Evolutionary conservation across 1,140 invertebrate genomes (phyloP).

Genomic region (Pinna nobilis): DNA sequence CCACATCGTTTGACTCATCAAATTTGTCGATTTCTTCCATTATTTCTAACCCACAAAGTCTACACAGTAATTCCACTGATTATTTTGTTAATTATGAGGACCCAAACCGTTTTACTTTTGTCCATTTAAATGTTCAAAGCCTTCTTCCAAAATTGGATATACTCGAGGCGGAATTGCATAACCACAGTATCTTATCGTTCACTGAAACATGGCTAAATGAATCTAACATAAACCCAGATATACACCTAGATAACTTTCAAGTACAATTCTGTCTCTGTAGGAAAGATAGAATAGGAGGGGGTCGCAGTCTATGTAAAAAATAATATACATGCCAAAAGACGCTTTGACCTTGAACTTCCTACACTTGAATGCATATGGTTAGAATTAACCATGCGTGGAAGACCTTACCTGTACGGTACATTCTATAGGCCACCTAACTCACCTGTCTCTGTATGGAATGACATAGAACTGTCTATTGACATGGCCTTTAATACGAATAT

Average conservation of each 20-base stretch:
- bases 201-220: slow-evolving; percentile 11
- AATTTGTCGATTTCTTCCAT: slow-evolving; percentile 61
- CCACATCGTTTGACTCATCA: too few relatives aligned
- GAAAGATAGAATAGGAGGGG: slow-evolving; percentile 11
- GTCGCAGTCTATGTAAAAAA: slow-evolving; percentile 20
- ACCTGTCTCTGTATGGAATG: slow-evolving; percentile 2
- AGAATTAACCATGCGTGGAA: not conserved
- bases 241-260: not conserved
- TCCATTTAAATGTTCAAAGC: not conserved
- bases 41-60: slow-evolving; percentile 61
- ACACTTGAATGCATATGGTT: slow-evolving; percentile 22
- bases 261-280: not conserved
- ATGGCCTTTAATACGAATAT: not conserved
- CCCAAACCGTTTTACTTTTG: too few relatives aligned
- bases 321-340: not conserved
- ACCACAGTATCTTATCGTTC: not conserved
- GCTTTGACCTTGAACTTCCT: slow-evolving; percentile 6
- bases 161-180: not conserved
- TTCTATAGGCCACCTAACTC: slow-evolving; percentile 31
- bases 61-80: slow-evolving; percentile 70
- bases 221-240: not conserved
- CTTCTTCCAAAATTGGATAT: not conserved
- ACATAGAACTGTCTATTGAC: slow-evolving; percentile 14
- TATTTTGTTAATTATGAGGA: slow-evolving; percentile 41
- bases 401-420: slow-evolving; percentile 14